Evolutionary conservation across 2,797 vertebrate species (phyloP), one percentile per base, ranked within the genome.

Genomic region (Xiphorhynchus erythropygius): DNA sequence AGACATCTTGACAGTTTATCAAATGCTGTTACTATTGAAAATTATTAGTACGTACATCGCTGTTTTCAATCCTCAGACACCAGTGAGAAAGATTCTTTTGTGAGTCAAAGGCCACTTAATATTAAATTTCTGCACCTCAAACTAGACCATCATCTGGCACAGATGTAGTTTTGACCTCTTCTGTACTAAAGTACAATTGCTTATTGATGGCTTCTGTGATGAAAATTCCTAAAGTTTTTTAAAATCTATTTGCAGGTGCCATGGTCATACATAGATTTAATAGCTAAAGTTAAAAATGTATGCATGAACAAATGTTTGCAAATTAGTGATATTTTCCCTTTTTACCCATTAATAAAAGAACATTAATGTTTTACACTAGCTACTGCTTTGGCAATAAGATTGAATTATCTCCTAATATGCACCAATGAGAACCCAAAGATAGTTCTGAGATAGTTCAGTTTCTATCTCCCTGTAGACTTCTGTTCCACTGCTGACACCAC

Each of bases 401-500:
- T 7, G 7, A 19, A 65, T 60, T 50, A 39, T 10, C 8, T 57
- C 13, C 27, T 9, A 23, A 2, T 5, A 7, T 14, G 4, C 7
- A 17, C 10, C 7, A 59, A 14, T 2, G 19, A 83, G 28, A 23
- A n/a, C 18, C 9, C 46, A 42, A 17, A 49, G 28, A 32, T 9
- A 11, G 4, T 47, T 71, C 25, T 50, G 35, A 69, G 33, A 18
- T 25, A 44, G 3, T 55, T 83, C 4, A 10, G 9, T n/a, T 18
- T 24, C 19, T 35, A 11, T 28, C 23, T 55, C 14, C 25, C 22
- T 0, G 0, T 7, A 80, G 25, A 8, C 11, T 37, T 59, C 35
- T 70, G 10, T 75, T 94, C 83, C 27, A 49, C 25, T 71, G 25
- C 16, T 56, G 13, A 60, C 30, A 57, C 22, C 11, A 32, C 17